Evolutionary conservation across 92 coral and sea anemone species (phyloP).

Genomic region (Ricordea florida): DNA sequence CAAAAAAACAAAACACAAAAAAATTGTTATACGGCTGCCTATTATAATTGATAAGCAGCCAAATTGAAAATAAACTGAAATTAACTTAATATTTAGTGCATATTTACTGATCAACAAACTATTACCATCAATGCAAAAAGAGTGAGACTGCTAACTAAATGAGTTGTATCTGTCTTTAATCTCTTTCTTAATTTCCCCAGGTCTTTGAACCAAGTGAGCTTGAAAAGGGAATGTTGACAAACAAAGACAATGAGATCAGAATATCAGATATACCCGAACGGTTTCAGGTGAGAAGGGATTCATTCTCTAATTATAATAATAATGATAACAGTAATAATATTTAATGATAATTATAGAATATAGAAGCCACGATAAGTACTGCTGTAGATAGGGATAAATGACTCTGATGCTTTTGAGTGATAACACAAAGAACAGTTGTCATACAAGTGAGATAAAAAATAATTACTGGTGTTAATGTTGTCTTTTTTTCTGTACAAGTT

Average conservation of each 20-base stretch:
- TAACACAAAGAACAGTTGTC: no score
- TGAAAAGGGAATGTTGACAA: slow-evolving; percentile 95
- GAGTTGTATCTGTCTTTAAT: neutral
- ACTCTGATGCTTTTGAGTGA: no score
- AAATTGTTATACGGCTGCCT: no score
- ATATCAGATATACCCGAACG: slow-evolving; percentile 91
- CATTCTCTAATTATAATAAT: neutral
- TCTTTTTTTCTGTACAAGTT: slow-evolving; percentile 21
- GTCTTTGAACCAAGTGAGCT: slow-evolving; percentile 99
- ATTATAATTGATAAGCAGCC: no score
- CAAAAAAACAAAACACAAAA: no score
- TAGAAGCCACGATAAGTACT: no score
- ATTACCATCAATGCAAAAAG: no score
- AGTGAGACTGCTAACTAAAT: neutral
- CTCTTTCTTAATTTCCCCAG: slow-evolving; percentile 27
- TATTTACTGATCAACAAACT: no score
- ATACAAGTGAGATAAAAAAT: neutral
- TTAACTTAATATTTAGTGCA: no score
- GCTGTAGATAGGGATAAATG: no score
- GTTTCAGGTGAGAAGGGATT: slow-evolving; percentile 71
- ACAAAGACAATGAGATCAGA: slow-evolving; percentile 83
- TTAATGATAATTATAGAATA: neutral
- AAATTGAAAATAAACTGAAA: no score
- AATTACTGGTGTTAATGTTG: neutral
- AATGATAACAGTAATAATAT: neutral